Evolutionary conservation across 92 coral and sea anemone species (phyloP), one percentile per base, ranked within the genome.

Genomic region (Isaurus tuberculatus): DNA sequence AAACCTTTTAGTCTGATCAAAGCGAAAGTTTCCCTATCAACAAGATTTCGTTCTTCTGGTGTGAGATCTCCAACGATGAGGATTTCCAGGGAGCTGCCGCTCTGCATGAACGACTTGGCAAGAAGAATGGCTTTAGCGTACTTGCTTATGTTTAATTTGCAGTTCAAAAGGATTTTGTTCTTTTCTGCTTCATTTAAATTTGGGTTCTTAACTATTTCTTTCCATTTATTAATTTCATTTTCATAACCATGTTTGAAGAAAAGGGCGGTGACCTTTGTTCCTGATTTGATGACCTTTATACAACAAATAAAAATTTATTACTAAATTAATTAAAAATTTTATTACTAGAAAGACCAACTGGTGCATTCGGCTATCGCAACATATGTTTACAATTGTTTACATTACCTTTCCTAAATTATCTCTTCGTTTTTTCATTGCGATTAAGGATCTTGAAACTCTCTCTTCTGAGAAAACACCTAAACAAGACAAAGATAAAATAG

Each of bases 221-320:
- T 86, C 92, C 92, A 89, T 46, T 40, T 49, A 51, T 80, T 75
- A 26, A 89, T 89, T 71, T 89, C 92, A 8, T 37, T 89, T 77
- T 86, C 82, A 28, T 79, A 89, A 8, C 89, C 92, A 68, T 89
- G 92, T 85, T 85, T 85, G 44, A 89, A 89, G 79, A 89, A 89
- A 78, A 89, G 49, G 67, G 92, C 92, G 20, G 87, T 89, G 25
- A 89, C 73, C 20, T 51, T 80, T 63, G 83, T 86, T 29, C 79
- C 72, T 68, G 86, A 72, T 53, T 80, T 84, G 46, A 53, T 65
- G 49, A 81, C 68, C 82, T 77, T 44, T 15, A 26, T 9, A 44
- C 10, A 67, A 31, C 70, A 17, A 58, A 58, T 58, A 1, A 17
- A 27, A n/a, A n/a, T n/a, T n/a, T n/a, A n/a, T n/a, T 5, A 22